These are phyloP conservation scores for Plemyria rubiginata DNA, from an alignment of 2,888 invertebrate genomes.

Conservation along the genomic window DNA sequence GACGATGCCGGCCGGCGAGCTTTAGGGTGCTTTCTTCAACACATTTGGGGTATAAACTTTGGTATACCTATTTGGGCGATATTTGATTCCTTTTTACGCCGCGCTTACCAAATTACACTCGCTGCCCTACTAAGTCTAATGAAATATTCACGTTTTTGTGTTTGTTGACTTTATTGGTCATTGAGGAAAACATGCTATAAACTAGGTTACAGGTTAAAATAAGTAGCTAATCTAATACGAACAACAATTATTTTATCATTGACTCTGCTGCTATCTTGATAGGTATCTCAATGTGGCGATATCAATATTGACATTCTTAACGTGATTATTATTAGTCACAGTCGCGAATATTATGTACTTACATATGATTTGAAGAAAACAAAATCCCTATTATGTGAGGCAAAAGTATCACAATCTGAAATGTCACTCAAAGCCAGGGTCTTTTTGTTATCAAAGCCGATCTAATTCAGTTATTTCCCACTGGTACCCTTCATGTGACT, in stretches of 20 bases:
- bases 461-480: slow-evolving; percentile 12
- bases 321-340: slow-evolving; percentile 36
- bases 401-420: slow-evolving; percentile 3
- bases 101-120: slow-evolving; percentile 9
- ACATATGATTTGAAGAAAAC: background rate
- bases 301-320: slow-evolving; percentile 41
- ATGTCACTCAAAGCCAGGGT: background rate
- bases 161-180: slow-evolving; percentile 10
- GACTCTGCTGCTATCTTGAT: slow-evolving; percentile 32
- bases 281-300: slow-evolving; percentile 43
- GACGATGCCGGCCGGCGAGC: slow-evolving; percentile 55
- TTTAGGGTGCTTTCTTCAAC: slow-evolving; percentile 45
- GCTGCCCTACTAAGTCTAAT: slow-evolving; percentile 5
- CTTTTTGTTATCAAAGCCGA: slow-evolving; percentile 6
- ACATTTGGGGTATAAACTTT: slow-evolving; percentile 28
- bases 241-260: slow-evolving; percentile 33
- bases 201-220: slow-evolving; percentile 26
- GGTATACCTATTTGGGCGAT: slow-evolving; percentile 19
- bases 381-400: background rate
- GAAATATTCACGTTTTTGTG: background rate
- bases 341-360: slow-evolving; percentile 23
- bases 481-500: slow-evolving; percentile 26
- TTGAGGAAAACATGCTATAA: slow-evolving; percentile 29
- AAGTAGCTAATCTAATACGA: slow-evolving; percentile 26
- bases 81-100: slow-evolving; percentile 17